These are phyloP conservation scores for Plumapathes pennacea DNA, from an alignment of 92 coral and sea anemone species.

Conservation along the genomic window DNA sequence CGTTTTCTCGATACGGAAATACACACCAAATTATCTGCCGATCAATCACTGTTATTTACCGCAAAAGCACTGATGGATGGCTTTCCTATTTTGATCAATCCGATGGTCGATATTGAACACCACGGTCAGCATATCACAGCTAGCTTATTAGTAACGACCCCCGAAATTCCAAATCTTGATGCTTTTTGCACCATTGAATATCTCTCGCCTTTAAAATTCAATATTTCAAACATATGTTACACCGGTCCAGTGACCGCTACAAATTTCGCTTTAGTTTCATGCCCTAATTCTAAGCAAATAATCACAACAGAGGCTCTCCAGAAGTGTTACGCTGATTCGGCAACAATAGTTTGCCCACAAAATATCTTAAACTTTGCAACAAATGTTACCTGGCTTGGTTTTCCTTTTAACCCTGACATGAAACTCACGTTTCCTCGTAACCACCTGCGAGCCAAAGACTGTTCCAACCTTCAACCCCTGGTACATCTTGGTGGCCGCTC, in stretches of 20 bases:
- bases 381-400: constrained; percentile 46
- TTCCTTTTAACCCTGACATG: constrained; percentile 32
- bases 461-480: constrained; percentile 35
- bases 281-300: constrained; percentile 20
- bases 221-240: constrained; percentile 39
- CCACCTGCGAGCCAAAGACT: constrained; percentile 10
- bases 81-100: constrained; percentile 23
- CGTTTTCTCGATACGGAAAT: constrained; percentile 18
- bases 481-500: constrained; percentile 45
- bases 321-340: constrained; percentile 22
- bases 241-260: constrained; percentile 31
- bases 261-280: constrained; percentile 23
- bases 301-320: constrained; percentile 14
- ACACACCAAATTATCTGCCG: neutral
- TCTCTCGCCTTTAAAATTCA: constrained; percentile 34
- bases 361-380: constrained; percentile 24
- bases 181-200: constrained; percentile 48
- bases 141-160: constrained; percentile 16
- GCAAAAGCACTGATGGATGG: constrained; percentile 26
- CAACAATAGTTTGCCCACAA: constrained; percentile 22
- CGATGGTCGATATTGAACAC: constrained; percentile 38
- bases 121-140: constrained; percentile 7
- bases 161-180: constrained; percentile 6
- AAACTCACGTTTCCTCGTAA: constrained; percentile 31
- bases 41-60: constrained; percentile 9